A percentile compares a stretch with the other conserved stretches of the same genome.
Conservation (phyloP, 2,113 vertebrate species). For the Sinosuthora webbiana region DNA sequence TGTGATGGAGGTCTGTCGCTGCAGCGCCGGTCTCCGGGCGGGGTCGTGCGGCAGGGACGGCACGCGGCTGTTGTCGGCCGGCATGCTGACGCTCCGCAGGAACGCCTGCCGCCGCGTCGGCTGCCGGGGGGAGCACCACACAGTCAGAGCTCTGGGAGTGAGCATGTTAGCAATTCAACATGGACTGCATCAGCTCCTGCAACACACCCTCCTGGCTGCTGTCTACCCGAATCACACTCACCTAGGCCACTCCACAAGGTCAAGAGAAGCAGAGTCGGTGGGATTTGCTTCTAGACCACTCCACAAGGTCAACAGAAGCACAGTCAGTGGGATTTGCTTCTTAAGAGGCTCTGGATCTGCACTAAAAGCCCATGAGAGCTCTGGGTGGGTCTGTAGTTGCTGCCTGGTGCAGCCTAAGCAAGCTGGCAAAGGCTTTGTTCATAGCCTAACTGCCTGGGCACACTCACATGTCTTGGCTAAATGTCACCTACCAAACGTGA, state of each 20-base stretch:
- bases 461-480: not conserved
- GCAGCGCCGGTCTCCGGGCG: slow-evolving; percentile 78
- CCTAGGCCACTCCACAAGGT: not conserved
- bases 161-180: not conserved
- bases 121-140: slow-evolving; percentile 50
- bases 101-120: slow-evolving; percentile 85
- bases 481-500: not conserved
- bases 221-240: not conserved
- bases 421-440: not conserved
- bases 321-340: not conserved
- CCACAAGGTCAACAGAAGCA: not conserved
- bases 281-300: not conserved
- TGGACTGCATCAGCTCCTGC: not conserved
- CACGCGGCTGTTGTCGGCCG: slow-evolving; percentile 81
- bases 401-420: not conserved
- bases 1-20: slow-evolving; percentile 94
- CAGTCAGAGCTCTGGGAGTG: rapidly evolving
- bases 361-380: not conserved
- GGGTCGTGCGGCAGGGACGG: slow-evolving; percentile 81
- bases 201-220: not conserved
- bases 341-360: not conserved
- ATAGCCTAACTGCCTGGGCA: not conserved
- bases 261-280: not conserved
- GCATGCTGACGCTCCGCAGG: slow-evolving; percentile 93
- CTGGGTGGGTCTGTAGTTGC: not conserved